Conservation (phyloP, 1,140 invertebrate genomes). For the Ceratina calcarata region DNA sequence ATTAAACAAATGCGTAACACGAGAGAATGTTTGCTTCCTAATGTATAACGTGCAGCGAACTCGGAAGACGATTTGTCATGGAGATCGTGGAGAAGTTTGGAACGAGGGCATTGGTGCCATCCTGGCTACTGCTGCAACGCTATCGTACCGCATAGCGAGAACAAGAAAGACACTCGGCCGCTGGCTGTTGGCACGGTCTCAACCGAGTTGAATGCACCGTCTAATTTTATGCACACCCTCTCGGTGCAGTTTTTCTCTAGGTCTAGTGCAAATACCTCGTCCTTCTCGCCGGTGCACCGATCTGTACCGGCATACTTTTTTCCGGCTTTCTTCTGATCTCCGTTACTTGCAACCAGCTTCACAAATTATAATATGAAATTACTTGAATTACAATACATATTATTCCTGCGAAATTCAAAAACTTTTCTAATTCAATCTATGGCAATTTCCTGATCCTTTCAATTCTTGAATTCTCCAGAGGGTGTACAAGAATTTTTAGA, state of each 20-base stretch:
- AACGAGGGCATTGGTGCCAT: constrained; percentile 66
- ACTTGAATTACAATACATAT: too few relatives aligned
- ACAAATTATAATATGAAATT: too few relatives aligned
- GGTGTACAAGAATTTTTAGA: too few relatives aligned
- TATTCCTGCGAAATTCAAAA: too few relatives aligned
- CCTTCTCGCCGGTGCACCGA: neutral
- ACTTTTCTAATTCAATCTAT: too few relatives aligned
- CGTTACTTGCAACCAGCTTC: too few relatives aligned
- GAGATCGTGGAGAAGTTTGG: constrained; percentile 55
- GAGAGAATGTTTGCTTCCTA: too few relatives aligned
- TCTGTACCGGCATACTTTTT: constrained; percentile 8
- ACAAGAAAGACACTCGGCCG: constrained; percentile 40
- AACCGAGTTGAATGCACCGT: constrained; percentile 69
- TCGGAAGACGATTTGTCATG: constrained; percentile 53
- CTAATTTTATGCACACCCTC: constrained; percentile 66
- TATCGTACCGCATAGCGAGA: constrained; percentile 49
- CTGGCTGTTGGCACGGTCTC: constrained; percentile 66
- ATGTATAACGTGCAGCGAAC: constrained; percentile 36
- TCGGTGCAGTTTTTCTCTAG: constrained; percentile 59
- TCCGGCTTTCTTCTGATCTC: too few relatives aligned
- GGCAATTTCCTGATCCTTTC: too few relatives aligned
- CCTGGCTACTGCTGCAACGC: constrained; percentile 51
- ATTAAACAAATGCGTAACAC: too few relatives aligned
- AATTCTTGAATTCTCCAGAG: too few relatives aligned
- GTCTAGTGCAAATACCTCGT: constrained; percentile 66